These are phyloP conservation scores for Acrocephalus scirpaceus DNA, from an alignment of 2,797 vertebrate species.

Conservation along the genomic window DNA sequence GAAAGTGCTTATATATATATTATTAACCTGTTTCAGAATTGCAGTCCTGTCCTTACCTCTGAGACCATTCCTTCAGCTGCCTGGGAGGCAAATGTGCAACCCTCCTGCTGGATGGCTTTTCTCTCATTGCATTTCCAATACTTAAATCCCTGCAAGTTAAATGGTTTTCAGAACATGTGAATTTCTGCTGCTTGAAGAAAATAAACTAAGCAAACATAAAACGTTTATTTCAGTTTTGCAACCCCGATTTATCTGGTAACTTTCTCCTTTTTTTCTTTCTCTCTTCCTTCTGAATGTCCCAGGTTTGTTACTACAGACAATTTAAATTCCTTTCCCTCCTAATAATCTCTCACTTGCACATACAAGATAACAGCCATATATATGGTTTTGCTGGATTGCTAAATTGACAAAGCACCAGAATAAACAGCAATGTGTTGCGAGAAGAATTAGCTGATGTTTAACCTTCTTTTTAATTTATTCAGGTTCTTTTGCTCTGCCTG, in stretches of 20 bases:
- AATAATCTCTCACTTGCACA: conserved; percentile 48
- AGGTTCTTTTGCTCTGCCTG: background rate
- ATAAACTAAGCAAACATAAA: background rate
- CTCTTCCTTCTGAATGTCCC: background rate
- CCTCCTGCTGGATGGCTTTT: background rate
- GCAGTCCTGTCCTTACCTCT: background rate
- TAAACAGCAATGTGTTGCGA: background rate
- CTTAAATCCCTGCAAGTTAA: background rate
- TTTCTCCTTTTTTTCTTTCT: background rate
- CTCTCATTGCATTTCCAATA: background rate
- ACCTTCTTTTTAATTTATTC: conserved; percentile 42
- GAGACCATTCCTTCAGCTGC: background rate
- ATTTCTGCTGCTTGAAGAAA: conserved; percentile 26
- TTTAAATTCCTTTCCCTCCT: conserved; percentile 45
- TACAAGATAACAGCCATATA: conserved; percentile 22
- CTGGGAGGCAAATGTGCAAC: background rate
- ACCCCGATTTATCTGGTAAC: background rate
- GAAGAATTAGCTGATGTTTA: conserved; percentile 51
- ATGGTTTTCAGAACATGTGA: background rate
- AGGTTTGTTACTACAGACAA: background rate
- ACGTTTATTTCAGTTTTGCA: background rate
- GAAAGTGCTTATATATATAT: background rate
- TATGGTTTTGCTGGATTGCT: conserved; percentile 37
- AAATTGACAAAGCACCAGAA: conserved; percentile 54
- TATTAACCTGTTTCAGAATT: background rate